These are phyloP conservation scores for Halcyon leucocephala DNA, from an alignment of 2,797 vertebrate genomes.

Conservation along the genomic window DNA sequence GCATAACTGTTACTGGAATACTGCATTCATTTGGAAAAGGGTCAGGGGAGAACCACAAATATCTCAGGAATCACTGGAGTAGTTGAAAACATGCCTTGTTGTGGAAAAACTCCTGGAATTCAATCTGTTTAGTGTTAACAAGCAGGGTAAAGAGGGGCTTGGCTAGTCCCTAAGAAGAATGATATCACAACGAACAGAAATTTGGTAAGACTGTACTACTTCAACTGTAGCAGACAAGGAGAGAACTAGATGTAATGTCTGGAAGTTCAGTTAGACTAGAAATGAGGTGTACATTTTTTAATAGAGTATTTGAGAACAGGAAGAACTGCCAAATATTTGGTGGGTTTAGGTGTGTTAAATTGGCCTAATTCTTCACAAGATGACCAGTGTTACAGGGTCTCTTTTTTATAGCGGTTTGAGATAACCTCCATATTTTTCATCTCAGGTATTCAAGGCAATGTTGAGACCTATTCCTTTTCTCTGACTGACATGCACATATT, in stretches of 20 bases:
- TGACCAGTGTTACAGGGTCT: neutral
- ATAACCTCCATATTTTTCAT: neutral
- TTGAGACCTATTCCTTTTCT: neutral
- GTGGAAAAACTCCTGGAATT: constrained; percentile 29
- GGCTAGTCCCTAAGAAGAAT: neutral
- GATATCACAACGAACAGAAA: neutral
- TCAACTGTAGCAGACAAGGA: neutral
- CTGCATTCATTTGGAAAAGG: neutral
- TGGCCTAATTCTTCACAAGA: neutral
- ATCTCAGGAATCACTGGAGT: constrained; percentile 32
- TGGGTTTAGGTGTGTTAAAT: neutral
- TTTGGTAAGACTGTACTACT: neutral
- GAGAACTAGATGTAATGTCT: neutral
- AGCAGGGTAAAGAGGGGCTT: neutral
- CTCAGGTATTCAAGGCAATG: neutral
- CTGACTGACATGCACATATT: neutral
- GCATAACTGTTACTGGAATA: constrained; percentile 7
- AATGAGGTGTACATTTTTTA: neutral
- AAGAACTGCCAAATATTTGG: neutral
- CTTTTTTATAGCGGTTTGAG: neutral
- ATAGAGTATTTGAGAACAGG: neutral
- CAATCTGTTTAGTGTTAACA: constrained; percentile 13
- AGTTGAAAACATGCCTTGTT: constrained; percentile 38
- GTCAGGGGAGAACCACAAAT: constrained; percentile 25
- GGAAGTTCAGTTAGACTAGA: neutral